These are phyloP conservation scores for Poecilobothrus nobilitatus DNA, from an alignment of 2,888 invertebrate genomes.

Conservation along the genomic window DNA sequence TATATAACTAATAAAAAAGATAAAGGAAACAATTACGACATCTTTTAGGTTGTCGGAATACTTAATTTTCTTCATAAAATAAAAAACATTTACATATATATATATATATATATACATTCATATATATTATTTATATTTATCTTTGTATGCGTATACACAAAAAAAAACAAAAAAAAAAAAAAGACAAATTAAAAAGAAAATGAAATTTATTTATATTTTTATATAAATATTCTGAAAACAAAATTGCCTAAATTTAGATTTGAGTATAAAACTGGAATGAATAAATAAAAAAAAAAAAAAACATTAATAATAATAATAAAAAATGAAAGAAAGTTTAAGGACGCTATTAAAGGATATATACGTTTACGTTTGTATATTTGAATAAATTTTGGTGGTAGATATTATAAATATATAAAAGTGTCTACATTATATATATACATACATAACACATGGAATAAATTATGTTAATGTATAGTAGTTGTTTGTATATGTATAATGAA, in stretches of 20 bases:
- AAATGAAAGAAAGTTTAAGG: neutral
- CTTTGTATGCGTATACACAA: neutral
- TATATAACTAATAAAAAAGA: neutral
- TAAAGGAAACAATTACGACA: constrained; percentile 6
- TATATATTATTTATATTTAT: no score
- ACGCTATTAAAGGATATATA: neutral
- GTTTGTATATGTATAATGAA: no score
- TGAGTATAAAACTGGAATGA: neutral
- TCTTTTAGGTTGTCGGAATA: neutral
- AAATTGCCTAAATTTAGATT: constrained; percentile 2
- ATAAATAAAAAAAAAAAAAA: neutral
- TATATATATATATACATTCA: no score
- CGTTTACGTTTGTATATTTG: neutral
- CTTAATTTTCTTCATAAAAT: constrained; percentile 1
- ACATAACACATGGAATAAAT: no score
- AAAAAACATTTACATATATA: neutral
- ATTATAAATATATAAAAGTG: no score
- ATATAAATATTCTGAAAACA: neutral
- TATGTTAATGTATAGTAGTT: no score
- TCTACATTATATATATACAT: no score
- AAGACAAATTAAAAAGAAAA: neutral
- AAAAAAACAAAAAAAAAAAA: neutral
- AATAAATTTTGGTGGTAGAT: no score
- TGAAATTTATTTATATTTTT: neutral
- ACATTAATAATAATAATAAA: neutral